Conservation (phyloP, 2,888 invertebrate species). For the Athalia circularis region DNA sequence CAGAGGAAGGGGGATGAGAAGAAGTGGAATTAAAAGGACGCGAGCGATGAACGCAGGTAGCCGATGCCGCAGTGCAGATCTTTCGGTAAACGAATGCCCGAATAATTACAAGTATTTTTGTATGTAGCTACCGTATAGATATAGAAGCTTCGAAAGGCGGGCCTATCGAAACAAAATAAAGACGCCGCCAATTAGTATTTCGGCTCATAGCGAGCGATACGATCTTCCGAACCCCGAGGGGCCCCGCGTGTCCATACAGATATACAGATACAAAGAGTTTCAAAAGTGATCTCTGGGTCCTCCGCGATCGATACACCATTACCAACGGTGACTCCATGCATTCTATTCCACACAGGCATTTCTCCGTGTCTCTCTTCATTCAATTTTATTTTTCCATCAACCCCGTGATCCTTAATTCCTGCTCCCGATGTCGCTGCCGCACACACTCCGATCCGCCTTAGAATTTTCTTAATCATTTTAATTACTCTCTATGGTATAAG, state of each 20-base stretch:
- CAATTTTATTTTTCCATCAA: background rate
- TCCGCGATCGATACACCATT: conserved; percentile 40
- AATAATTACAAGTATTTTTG: conserved; percentile 46
- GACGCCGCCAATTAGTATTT: conserved; percentile 58
- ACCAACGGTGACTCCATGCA: conserved; percentile 47
- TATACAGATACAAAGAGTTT: background rate
- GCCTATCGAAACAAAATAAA: conserved; percentile 56
- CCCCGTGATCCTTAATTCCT: background rate
- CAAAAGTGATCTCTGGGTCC: conserved; percentile 10
- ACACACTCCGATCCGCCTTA: background rate
- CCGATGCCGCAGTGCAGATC: background rate
- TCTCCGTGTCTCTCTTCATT: conserved; percentile 25
- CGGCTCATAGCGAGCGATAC: conserved; percentile 38
- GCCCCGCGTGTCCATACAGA: background rate
- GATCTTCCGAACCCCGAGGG: conserved; percentile 28
- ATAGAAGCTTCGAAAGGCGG: background rate
- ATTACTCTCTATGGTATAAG: background rate
- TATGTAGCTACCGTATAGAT: conserved; percentile 55
- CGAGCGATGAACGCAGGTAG: conserved; percentile 30
- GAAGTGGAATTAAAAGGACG: conserved; percentile 9
- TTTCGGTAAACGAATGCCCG: conserved; percentile 33
- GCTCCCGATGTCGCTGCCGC: background rate
- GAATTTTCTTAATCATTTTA: conserved; percentile 26
- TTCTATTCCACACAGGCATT: conserved; percentile 40
- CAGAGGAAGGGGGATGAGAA: background rate